phyloP scores from a whole-genome alignment of 2,797 vertebrate species.

The Eulemur albifrons region DNA sequence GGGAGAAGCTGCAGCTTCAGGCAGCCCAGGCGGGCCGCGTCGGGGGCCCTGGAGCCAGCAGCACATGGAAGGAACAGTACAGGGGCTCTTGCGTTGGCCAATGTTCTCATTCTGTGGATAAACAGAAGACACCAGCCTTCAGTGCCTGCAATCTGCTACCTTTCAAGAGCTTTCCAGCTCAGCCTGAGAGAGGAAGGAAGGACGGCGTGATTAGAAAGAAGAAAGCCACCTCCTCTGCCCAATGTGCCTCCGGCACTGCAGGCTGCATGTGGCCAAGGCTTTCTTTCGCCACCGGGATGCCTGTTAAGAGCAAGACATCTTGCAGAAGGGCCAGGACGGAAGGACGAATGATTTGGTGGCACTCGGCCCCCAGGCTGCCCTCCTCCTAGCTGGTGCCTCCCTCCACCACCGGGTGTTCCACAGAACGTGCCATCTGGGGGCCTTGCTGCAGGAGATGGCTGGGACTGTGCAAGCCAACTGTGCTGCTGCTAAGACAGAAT shows the following conservation, averaged over 20 bases:
- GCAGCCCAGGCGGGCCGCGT: slow-evolving; percentile 1
- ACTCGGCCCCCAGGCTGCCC: neutral
- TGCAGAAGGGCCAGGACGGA: slow-evolving; percentile 17
- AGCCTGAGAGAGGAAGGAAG: slow-evolving; percentile 52
- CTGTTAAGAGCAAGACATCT: slow-evolving; percentile 38
- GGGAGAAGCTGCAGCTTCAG: slow-evolving; percentile 11
- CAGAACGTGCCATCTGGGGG: slow-evolving; percentile 71
- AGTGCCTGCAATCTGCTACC: slow-evolving; percentile 76
- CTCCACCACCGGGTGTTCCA: slow-evolving; percentile 14
- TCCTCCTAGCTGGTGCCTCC: slow-evolving; percentile 35
- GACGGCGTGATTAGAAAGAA: neutral
- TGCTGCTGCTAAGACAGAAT: slow-evolving; percentile 70
- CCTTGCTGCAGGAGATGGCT: slow-evolving; percentile 61
- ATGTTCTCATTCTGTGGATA: slow-evolving; percentile 75
- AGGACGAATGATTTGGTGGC: slow-evolving; percentile 15
- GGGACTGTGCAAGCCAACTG: slow-evolving; percentile 45
- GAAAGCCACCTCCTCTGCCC: neutral
- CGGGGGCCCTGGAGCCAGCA: slow-evolving; percentile 46
- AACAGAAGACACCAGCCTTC: slow-evolving; percentile 77
- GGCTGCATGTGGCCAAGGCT: neutral
- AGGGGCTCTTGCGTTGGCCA: slow-evolving; percentile 56
- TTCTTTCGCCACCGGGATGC: neutral
- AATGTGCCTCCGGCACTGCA: neutral
- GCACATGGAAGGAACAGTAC: slow-evolving; percentile 72
- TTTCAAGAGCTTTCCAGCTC: slow-evolving; percentile 75